phyloP scores from a whole-genome alignment of 35 echinoderm and acorn worm species.

The Ophiothrix spiculata region DNA sequence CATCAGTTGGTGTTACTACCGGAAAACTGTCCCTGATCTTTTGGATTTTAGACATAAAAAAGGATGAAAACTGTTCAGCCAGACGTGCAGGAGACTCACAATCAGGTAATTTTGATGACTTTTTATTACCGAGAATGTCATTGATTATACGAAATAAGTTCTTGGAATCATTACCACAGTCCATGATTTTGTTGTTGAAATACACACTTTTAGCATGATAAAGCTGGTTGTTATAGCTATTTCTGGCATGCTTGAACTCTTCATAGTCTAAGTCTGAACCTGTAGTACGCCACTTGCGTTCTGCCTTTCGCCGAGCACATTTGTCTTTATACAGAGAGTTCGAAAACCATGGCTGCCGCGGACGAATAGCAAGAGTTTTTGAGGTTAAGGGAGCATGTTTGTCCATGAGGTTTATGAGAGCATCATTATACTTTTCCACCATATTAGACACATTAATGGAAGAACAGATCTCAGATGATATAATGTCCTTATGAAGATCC shows the following conservation, averaged over 20 bases:
- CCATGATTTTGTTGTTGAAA: constrained; percentile 38
- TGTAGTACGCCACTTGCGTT: constrained; percentile 4
- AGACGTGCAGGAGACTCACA: constrained; percentile 16
- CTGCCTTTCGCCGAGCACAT: background rate
- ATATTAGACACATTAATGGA: constrained; percentile 2
- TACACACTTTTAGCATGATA: constrained; percentile 34
- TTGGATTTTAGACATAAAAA: constrained; percentile 30
- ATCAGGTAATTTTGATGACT: constrained; percentile 39
- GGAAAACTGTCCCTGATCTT: constrained; percentile 3
- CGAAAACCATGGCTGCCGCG: constrained; percentile 23
- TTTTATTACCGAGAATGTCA: constrained; percentile 38
- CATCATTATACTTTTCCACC: constrained; percentile 5
- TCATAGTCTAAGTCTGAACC: background rate
- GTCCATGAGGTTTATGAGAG: background rate
- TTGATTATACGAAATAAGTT: constrained; percentile 6
- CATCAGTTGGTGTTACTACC: background rate
- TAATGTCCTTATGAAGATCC: too few relatives aligned
- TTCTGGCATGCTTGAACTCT: constrained; percentile 18
- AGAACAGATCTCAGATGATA: too few relatives aligned
- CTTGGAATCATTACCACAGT: constrained; percentile 38
- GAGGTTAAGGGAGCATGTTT: constrained; percentile 2
- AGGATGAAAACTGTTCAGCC: constrained; percentile 23
- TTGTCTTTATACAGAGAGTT: constrained; percentile 4
- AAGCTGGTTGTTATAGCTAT: constrained; percentile 17
- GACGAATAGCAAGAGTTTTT: background rate